Percentiles rank a stretch among this genome's conserved stretches.
phyloP scores from a whole-genome alignment of 2,113 vertebrate species.

The Anhinga anhinga region DNA sequence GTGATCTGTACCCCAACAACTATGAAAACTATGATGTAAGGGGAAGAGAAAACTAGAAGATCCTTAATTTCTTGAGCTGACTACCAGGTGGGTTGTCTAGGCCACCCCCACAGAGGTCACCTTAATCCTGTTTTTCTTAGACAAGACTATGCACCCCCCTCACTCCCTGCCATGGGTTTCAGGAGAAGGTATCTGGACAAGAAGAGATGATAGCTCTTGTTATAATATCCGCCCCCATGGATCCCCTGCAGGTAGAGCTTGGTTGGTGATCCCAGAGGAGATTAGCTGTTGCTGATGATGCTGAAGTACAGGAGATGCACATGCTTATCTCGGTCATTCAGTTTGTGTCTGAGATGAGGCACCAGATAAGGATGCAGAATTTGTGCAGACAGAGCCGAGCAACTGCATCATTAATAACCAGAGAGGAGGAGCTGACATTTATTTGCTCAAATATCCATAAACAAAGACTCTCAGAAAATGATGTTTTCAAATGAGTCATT shows the following conservation, averaged over 20 bases:
- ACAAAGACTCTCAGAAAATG: conserved; percentile 61
- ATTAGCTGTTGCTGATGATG: conserved; percentile 60
- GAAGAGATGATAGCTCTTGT: neutral
- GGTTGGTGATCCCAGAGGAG: conserved; percentile 25
- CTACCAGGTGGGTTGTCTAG: neutral
- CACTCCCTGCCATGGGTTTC: neutral
- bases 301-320: conserved; percentile 33
- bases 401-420: conserved; percentile 46
- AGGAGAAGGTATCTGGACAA: neutral
- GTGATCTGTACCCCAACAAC: neutral
- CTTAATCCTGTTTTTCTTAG: neutral
- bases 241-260: conserved; percentile 16
- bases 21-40: neutral
- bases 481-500: conserved; percentile 62
- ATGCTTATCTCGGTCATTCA: conserved; percentile 20
- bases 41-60: neutral
- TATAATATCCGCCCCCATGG: neutral
- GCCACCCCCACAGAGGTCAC: neutral
- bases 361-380: conserved; percentile 49
- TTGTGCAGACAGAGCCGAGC: conserved; percentile 22
- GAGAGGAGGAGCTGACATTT: conserved; percentile 63
- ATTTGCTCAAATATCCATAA: conserved; percentile 67
- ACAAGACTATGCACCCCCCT: neutral
- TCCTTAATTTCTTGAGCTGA: neutral
- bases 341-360: conserved; percentile 45